phyloP scores from a whole-genome alignment of 2,113 vertebrate species.

The Cynoglossus semilaevis region DNA sequence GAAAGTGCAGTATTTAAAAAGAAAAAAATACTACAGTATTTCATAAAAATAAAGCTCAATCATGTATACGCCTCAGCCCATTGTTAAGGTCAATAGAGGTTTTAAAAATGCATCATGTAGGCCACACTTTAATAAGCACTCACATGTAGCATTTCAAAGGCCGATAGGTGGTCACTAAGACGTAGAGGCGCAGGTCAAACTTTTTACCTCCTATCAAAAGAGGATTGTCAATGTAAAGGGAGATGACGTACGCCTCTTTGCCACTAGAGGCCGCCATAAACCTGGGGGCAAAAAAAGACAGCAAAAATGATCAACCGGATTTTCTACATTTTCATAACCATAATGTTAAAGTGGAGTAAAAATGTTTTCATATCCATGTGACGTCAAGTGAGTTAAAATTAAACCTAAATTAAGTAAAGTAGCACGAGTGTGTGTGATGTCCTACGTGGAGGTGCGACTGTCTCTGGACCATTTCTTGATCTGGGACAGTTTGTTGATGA shows the following conservation, averaged over 20 bases:
- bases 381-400: background rate
- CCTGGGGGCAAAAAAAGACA: constrained; percentile 61
- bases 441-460: constrained; percentile 94
- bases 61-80: too few species aligned
- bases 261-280: constrained; percentile 85
- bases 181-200: constrained; percentile 95
- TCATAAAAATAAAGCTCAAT: too few species aligned
- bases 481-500: constrained; percentile 98
- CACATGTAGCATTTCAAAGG: constrained; percentile 97
- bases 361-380: background rate
- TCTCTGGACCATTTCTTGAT: constrained; percentile 99
- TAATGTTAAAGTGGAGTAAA: too few species aligned
- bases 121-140: too few species aligned
- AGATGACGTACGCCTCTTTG: constrained; percentile 97
- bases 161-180: constrained; percentile 92
- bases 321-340: background rate
- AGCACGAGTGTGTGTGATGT: background rate
- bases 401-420: background rate
- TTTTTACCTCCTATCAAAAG: constrained; percentile 95
- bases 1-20: background rate
- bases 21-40: background rate
- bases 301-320: background rate
- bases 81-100: too few species aligned
- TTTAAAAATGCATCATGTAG: too few species aligned
- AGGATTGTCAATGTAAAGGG: constrained; percentile 94